A percentile compares a stretch with the other conserved stretches of the same genome.
phyloP scores from a whole-genome alignment of 2,888 invertebrate genomes.

The Dysmachus trigonus region DNA sequence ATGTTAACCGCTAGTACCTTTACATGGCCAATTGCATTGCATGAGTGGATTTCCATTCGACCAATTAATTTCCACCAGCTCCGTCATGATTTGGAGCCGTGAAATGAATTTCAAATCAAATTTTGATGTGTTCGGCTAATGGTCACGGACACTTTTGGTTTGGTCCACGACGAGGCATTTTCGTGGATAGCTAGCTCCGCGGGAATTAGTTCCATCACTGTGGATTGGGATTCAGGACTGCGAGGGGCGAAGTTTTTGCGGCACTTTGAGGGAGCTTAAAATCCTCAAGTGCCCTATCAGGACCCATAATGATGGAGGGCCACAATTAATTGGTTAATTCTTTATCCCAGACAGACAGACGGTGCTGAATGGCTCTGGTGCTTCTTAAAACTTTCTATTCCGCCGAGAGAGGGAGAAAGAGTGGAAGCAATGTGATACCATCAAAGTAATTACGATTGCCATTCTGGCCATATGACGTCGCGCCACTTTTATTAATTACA shows the following conservation, averaged over 20 bases:
- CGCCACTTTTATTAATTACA: conserved; percentile 44
- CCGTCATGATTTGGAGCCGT: background rate
- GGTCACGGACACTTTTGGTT: background rate
- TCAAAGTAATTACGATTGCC: conserved; percentile 43
- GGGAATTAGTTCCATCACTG: no score
- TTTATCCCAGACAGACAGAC: conserved; percentile 38
- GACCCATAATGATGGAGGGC: conserved; percentile 29
- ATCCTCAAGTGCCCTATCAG: conserved; percentile 11
- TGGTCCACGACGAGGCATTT: background rate
- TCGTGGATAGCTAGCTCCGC: no score
- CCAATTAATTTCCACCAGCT: background rate
- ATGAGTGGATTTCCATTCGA: background rate
- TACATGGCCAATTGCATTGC: background rate
- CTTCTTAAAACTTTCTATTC: conserved; percentile 36
- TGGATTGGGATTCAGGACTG: background rate
- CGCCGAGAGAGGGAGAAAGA: conserved; percentile 9
- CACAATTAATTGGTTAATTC: conserved; percentile 41
- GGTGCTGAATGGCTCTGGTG: conserved; percentile 9
- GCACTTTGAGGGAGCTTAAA: background rate
- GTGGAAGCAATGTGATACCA: conserved; percentile 35
- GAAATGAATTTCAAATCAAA: background rate
- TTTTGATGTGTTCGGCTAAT: background rate
- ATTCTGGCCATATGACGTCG: conserved; percentile 44
- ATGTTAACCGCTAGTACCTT: background rate
- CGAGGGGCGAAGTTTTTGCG: background rate